Base-by-base conservation (phyloP, 2,797 vertebrate species). In the Spinus olivaceus region DNA sequence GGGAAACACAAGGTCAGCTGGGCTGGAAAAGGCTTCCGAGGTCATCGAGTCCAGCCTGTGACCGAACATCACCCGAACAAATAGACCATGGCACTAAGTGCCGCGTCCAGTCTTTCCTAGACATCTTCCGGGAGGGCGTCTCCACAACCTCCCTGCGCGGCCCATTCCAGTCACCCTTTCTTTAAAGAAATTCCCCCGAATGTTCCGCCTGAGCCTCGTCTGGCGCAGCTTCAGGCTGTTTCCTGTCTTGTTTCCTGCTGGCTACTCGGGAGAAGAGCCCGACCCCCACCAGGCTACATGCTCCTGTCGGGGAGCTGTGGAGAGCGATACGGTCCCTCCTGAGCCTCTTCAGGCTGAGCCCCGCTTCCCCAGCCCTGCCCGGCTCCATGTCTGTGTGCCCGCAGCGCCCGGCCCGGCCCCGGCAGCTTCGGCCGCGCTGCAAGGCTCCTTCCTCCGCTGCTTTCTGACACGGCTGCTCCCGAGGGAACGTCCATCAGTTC, bases 1-100 rank as follows among this genome's bases (percentile, higher is more conserved):
- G 5, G 1, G 33, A 39, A 1, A 0, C 18, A 0, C 14, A 1
- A 37, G 1, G 12, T 3, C 8, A 7, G 2, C 1, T 1, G 1
- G 8, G 22, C 2, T 23, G 8, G 22, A 2, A 53, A 27, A 3
- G 24, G 12, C 4, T 9, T 13, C 10, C 8, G 33, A 13, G 33
- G 7, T 9, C 8, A 28, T 2, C 6, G 14, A 42, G 30, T 11
- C 10, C 41, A 12, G 1, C 7, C 21, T 35, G 0, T 27, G 25
- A 24, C 21, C 25, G 4, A 73, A 8, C 30, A 23, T 28, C 14
- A 41, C 5, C 21, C 10, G 21, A 39, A 41, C 30, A 20, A 2
- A 22, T 3, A 16, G 8, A 23, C 14, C 32, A 4, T 19, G 12
- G 30, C 33, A 10, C 41, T 27, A 7, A 60, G 18, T 32, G 22